Evolutionary conservation across 1,140 invertebrate genomes (phyloP).

Genomic region (Orussus abietinus): DNA sequence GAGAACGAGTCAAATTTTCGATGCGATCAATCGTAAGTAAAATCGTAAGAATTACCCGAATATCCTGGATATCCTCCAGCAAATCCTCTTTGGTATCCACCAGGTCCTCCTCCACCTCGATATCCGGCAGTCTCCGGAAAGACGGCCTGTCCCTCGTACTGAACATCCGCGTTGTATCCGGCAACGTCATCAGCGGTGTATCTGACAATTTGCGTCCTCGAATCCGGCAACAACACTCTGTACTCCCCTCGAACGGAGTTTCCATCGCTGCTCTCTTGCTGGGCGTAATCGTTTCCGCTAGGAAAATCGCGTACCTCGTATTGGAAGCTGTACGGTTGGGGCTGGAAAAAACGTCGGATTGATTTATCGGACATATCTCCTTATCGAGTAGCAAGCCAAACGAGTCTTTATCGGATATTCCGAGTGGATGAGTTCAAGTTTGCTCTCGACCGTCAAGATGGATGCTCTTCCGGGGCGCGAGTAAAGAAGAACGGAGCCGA

Average conservation of each 20-base stretch:
- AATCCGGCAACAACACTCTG: slow-evolving; percentile 68
- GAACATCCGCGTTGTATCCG: slow-evolving; percentile 74
- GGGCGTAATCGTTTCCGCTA: slow-evolving; percentile 67
- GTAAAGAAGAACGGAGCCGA: too few relatives aligned
- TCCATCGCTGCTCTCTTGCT: slow-evolving; percentile 67
- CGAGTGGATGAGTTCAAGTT: too few relatives aligned
- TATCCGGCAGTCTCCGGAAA: slow-evolving; percentile 50
- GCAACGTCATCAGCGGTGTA: slow-evolving; percentile 74
- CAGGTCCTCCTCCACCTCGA: slow-evolving; percentile 12
- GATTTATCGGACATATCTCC: too few relatives aligned
- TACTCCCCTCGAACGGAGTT: slow-evolving; percentile 68
- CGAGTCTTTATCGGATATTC: too few relatives aligned
- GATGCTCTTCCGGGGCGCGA: too few relatives aligned
- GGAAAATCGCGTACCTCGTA: slow-evolving; percentile 73
- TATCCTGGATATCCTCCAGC: slow-evolving; percentile 20
- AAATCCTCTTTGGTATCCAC: slow-evolving; percentile 15
- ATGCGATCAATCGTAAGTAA: too few relatives aligned
- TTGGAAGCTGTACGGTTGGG: slow-evolving; percentile 72
- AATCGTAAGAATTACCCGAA: too few relatives aligned
- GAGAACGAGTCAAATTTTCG: too few relatives aligned
- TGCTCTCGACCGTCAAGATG: too few relatives aligned
- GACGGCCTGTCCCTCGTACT: slow-evolving; percentile 68
- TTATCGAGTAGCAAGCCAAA: too few relatives aligned
- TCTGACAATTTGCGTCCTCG: slow-evolving; percentile 67
- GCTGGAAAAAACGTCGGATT: too few relatives aligned